Conservation (phyloP, 2,113 vertebrate genomes). For the Galbula dea region DNA sequence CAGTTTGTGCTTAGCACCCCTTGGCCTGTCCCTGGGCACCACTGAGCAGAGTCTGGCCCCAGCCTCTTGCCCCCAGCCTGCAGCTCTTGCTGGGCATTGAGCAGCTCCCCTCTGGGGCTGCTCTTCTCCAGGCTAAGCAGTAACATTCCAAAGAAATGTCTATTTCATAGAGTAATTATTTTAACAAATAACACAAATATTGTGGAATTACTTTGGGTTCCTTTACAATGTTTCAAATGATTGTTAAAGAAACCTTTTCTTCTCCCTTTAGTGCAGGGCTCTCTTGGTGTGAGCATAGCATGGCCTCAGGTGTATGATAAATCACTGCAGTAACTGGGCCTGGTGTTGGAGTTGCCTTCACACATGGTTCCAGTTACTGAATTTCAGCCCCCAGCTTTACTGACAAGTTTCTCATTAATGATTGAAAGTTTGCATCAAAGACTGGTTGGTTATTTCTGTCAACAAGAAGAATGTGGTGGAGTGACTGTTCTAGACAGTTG, state of each 20-base stretch:
- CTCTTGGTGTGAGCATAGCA: background rate
- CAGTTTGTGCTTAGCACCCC: no score
- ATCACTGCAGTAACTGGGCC: background rate
- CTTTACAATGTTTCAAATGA: background rate
- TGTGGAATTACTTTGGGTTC: background rate
- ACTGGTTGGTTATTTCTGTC: background rate
- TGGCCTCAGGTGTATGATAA: slow-evolving; percentile 45
- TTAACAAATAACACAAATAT: background rate
- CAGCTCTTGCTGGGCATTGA: no score
- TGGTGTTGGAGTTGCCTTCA: slow-evolving; percentile 14
- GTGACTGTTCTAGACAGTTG: background rate
- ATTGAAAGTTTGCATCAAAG: background rate
- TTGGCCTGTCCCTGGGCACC: no score
- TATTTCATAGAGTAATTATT: background rate
- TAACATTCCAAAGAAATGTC: background rate
- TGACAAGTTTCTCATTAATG: background rate
- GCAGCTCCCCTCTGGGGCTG: no score
- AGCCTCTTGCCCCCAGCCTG: no score
- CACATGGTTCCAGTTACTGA: slow-evolving; percentile 18
- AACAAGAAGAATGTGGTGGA: background rate
- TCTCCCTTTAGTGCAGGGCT: background rate
- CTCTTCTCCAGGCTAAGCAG: no score
- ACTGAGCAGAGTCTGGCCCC: no score
- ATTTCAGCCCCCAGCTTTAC: slow-evolving; percentile 16
- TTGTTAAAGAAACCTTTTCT: background rate